Percentiles rank a stretch among this genome's conserved stretches.
These are phyloP conservation scores for Cistogaster globosa DNA, from an alignment of 2,888 invertebrate genomes.

Conservation along the genomic window DNA sequence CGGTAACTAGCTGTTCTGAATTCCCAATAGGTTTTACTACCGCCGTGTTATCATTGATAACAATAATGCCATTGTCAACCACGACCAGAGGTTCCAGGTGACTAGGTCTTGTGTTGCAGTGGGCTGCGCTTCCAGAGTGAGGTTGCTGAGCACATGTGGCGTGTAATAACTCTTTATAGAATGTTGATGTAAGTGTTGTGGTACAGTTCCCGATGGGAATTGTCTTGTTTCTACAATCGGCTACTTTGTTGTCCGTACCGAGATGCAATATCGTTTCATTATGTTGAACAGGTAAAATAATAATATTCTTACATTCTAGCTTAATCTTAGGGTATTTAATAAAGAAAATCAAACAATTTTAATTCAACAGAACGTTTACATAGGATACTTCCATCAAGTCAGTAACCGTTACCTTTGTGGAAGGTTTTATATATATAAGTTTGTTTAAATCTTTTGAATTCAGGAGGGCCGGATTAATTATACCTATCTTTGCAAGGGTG, in stretches of 20 bases:
- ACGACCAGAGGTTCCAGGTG: slow-evolving; percentile 13
- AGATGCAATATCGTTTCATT: slow-evolving; percentile 12
- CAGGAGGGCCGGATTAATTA: slow-evolving; percentile 54
- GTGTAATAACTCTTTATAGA: slow-evolving; percentile 14
- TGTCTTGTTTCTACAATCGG: slow-evolving; percentile 39
- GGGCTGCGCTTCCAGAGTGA: too few relatives aligned
- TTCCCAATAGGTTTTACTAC: too few relatives aligned
- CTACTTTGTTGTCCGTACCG: slow-evolving; percentile 6
- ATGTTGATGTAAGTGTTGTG: slow-evolving; percentile 21
- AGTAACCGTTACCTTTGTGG: slow-evolving; percentile 44
- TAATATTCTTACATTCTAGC: slow-evolving; percentile 34
- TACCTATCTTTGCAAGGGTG: slow-evolving; percentile 58
- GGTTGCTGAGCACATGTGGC: background rate
- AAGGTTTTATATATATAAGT: slow-evolving; percentile 15
- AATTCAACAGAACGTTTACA: slow-evolving; percentile 49
- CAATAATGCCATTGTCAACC: slow-evolving; percentile 1
- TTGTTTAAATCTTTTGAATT: slow-evolving; percentile 33
- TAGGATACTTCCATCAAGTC: slow-evolving; percentile 54
- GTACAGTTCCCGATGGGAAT: slow-evolving; percentile 15
- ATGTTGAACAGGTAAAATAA: slow-evolving; percentile 34
- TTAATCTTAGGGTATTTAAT: slow-evolving; percentile 47
- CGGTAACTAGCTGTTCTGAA: too few relatives aligned
- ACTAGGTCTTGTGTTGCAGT: slow-evolving; percentile 22
- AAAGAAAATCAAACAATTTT: slow-evolving; percentile 35
- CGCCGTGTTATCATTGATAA: too few relatives aligned